Evolutionary conservation across 2,888 invertebrate genomes (phyloP), one percentile per base, ranked within the genome.

Genomic region (Scrobipalpa costella): DNA sequence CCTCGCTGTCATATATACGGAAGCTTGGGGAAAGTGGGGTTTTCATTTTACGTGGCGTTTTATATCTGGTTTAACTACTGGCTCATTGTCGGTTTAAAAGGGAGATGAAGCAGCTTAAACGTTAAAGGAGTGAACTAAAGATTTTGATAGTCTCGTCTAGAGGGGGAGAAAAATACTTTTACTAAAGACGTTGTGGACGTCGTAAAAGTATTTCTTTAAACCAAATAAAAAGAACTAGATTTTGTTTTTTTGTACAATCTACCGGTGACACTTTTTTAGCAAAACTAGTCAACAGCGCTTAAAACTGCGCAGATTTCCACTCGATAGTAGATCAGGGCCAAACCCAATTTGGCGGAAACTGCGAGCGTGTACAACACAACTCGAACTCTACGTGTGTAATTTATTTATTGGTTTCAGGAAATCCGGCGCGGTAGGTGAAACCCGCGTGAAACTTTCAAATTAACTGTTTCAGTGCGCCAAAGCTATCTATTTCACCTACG

Each of bases 401-500:
- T 62, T 62, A 58, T 62, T 59, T 64, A 38, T 15, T 34, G 50
- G 64, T 36, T 57, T 58, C 50, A 27, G 17, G 36, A 40, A 21
- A 57, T 38, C n/a, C 64, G 49, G 27, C 27, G 27, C 27, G 27
- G 27, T 27, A 27, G 27, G 27, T 27, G 27, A 27, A 27, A 27
- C 27, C 27, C 27, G 27, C 27, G 27, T 44, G 34, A 57, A 64
- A 64, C 58, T 64, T 64, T 64, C 27, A 59, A 58, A 62, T 64
- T 58, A 49, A 36, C 62, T 40, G 58, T 62, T 62, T 38, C 13
- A 19, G 38, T 5, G 21, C 58, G 62, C 58, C 58, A 59, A 40
- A 15, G 34, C 27, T 2, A 27, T 27, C 27, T 27, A 27, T 27
- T 27, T 27, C 27, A 27, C 2, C 27, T 27, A 27, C 27, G 27